Percentiles rank a stretch among this genome's conserved stretches.
phyloP scores from a whole-genome alignment of 2,888 invertebrate genomes.

The Ectemnius cavifrons region DNA sequence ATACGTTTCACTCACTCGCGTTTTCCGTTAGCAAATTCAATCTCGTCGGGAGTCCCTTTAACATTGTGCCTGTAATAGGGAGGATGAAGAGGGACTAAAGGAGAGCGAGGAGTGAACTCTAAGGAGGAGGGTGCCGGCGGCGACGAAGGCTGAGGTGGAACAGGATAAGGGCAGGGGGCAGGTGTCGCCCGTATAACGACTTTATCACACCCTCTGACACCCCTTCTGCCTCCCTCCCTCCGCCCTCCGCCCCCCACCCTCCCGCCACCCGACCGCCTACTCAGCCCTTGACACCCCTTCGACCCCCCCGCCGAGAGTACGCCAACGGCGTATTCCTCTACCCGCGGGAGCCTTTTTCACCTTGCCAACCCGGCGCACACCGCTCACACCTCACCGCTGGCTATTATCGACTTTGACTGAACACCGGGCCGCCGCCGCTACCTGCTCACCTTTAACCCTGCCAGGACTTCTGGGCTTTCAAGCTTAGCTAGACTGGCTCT shows the following conservation, averaged over 20 bases:
- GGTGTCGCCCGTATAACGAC: conserved; percentile 76
- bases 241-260: too few species aligned
- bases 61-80: conserved; percentile 76
- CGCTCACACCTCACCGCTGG: conserved; percentile 65
- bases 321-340: not conserved
- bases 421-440: conserved; percentile 41
- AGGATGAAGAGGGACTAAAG: conserved; percentile 72
- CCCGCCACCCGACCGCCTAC: conserved; percentile 31
- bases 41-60: conserved; percentile 76
- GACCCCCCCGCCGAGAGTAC: conserved; percentile 20
- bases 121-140: conserved; percentile 60
- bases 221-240: conserved; percentile 9
- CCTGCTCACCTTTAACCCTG: conserved; percentile 70
- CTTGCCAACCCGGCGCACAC: conserved; percentile 59
- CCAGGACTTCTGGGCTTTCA: conserved; percentile 36
- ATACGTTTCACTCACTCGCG: conserved; percentile 77
- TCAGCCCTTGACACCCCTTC: conserved; percentile 13
- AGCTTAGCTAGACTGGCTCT: too few species aligned
- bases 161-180: conserved; percentile 60
- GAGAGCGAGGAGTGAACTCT: conserved; percentile 54
- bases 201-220: conserved; percentile 70
- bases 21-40: conserved; percentile 77
- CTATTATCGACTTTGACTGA: conserved; percentile 72
- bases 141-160: conserved; percentile 49
- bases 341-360: conserved; percentile 59